Conservation (phyloP, 2,113 vertebrate genomes). For the Mystacornis crossleyi region DNA sequence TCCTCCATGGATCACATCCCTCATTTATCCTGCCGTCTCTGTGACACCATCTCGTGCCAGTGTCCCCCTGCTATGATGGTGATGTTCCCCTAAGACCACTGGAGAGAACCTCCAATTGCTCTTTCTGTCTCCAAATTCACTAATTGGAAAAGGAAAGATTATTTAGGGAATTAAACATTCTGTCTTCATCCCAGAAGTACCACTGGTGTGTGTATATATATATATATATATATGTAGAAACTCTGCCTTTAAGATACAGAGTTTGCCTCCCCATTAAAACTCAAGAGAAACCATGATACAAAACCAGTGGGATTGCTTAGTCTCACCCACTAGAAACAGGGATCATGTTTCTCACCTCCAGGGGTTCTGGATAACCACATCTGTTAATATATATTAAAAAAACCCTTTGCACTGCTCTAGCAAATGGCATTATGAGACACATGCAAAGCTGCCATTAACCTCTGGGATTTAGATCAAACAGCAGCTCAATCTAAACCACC, state of each 20-base stretch:
- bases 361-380: background rate
- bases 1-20: background rate
- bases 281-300: background rate
- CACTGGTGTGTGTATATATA: background rate
- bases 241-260: background rate
- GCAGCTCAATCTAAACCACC: background rate
- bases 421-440: background rate
- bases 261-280: background rate
- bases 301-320: background rate
- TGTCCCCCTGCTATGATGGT: fast-evolving
- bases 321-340: background rate
- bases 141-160: background rate
- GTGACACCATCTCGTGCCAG: background rate
- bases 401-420: background rate
- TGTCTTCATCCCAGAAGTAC: background rate
- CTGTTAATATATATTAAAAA: background rate
- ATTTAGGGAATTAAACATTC: background rate
- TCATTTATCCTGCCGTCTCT: background rate
- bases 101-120: background rate
- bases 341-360: background rate
- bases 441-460: background rate
- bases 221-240: background rate
- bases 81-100: background rate
- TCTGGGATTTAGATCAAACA: background rate
- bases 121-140: background rate